Evolutionary conservation across 2,113 vertebrate species (phyloP), one percentile per base, ranked within the genome.

Genomic region (Copsychus sechellarum): DNA sequence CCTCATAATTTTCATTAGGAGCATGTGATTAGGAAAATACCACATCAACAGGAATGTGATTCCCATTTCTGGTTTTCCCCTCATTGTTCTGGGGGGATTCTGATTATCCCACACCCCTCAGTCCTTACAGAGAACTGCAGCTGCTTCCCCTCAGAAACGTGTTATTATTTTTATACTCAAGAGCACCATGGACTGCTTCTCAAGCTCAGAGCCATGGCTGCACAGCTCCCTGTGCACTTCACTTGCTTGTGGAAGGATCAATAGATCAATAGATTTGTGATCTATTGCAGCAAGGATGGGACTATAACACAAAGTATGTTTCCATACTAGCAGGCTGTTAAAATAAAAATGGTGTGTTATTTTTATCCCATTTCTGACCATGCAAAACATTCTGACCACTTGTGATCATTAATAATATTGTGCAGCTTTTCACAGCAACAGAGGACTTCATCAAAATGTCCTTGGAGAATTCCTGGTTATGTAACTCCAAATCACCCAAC

Each of bases 1-100:
- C 74, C 85, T 67, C 85, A 80, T 70, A 51, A 92, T 93, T 96
- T 96, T 96, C 88, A 93, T 95, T 90, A 71, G 70, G 64, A 78
- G 47, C n/a, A 42, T 12, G 43, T 90, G 92, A 94, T 89, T 94
- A 92, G 86, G 91, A 95, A 96, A 96, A 94, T 65, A 94, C 72
- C 28, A 48, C 47, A 82, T 56, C 72, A 84, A 48, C 4, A 57
- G 66, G 48, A 77, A 92, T 7, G 19, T 66, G 83, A 81, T 88
- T 85, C 50, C 50, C 56, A 42, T 77, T 84, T 88, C 76, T 0
- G 2, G 66, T 6, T 84, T 86, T 57, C 47, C 47, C 69, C 42
- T 56, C 47, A 36, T 62, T 64, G 65, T 67, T 85, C 56, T 48
- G 36, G 51, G 34, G 22, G 48, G 18, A 54, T 70, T 92, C 60